Conservation (phyloP, 2,888 invertebrate genomes). For the Ochropacha duplaris region DNA sequence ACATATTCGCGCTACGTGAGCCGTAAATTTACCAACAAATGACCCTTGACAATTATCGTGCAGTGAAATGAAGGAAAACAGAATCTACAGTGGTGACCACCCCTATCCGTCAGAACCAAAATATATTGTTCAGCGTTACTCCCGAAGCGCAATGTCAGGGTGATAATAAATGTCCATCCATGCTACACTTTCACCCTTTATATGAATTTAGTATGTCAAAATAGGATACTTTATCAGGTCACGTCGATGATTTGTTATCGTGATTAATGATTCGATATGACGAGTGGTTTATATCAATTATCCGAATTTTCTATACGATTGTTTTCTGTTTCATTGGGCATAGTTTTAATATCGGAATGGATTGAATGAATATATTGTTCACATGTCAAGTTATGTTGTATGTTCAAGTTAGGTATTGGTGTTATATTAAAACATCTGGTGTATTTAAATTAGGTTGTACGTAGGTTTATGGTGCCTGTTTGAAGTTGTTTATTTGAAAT, state of each 20-base stretch:
- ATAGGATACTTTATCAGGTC: conserved; percentile 49
- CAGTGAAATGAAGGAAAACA: conserved; percentile 74
- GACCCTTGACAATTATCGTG: conserved; percentile 74
- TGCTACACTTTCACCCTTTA: conserved; percentile 38
- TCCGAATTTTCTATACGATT: conserved; percentile 55
- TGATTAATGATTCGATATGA: conserved; percentile 51
- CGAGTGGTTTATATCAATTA: conserved; percentile 60
- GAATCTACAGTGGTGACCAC: conserved; percentile 40
- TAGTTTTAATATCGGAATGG: conserved; percentile 40
- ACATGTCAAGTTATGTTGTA: not conserved
- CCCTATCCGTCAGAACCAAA: conserved; percentile 43
- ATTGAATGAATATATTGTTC: conserved; percentile 30
- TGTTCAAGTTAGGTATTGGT: not conserved
- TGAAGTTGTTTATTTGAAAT: too few species aligned
- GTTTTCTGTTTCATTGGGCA: conserved; percentile 47
- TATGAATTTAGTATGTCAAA: conserved; percentile 47
- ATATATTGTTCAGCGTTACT: conserved; percentile 50
- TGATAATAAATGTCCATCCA: conserved; percentile 44
- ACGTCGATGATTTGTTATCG: conserved; percentile 54
- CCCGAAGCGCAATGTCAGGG: conserved; percentile 46
- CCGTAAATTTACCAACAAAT: conserved; percentile 75
- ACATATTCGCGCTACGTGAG: conserved; percentile 63
- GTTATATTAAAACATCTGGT: not conserved
- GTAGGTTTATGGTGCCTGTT: too few species aligned
- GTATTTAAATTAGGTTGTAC: too few species aligned